Evolutionary conservation across 2,113 vertebrate genomes (phyloP).

Genomic region (Podarcis cretensis): DNA sequence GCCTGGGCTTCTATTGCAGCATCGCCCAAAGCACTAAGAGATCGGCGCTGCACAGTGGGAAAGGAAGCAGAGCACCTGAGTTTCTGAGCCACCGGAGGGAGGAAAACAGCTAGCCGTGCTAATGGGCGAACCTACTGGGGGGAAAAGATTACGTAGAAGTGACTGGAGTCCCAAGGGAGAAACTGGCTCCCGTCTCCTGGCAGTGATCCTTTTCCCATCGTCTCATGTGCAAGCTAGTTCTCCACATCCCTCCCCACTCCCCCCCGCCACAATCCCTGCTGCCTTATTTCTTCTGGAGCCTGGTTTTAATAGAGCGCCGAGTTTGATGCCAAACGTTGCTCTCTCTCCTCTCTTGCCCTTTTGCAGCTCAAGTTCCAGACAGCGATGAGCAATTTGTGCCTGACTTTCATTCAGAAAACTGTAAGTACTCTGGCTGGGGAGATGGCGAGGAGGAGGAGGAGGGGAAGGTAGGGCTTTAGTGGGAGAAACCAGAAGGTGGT

Average conservation of each 20-base stretch:
- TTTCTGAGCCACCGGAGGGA: not conserved
- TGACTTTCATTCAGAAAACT: constrained; percentile 95
- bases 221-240: not conserved
- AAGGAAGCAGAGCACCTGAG: not conserved
- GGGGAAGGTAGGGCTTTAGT: not conserved
- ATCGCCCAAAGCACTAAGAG: not conserved
- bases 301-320: constrained; percentile 11
- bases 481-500: not conserved
- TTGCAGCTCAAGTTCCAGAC: constrained; percentile 98
- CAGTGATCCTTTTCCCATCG: too few species aligned
- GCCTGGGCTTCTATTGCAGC: not conserved
- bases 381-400: constrained; percentile 97
- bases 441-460: not conserved
- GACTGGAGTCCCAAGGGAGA: constrained; percentile 15
- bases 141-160: not conserved
- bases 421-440: constrained; percentile 80
- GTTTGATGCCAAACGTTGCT: constrained; percentile 20
- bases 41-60: not conserved
- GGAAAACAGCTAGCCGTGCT: not conserved
- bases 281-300: not conserved
- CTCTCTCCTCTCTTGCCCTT: constrained; percentile 36
- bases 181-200: not conserved
- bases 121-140: constrained; percentile 19
- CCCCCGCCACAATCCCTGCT: too few species aligned
- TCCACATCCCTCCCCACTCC: too few species aligned